A percentile compares a stretch with the other conserved stretches of the same genome.
Evolutionary conservation across 2,113 vertebrate species (phyloP).

Genomic region (Labeo catla): DNA sequence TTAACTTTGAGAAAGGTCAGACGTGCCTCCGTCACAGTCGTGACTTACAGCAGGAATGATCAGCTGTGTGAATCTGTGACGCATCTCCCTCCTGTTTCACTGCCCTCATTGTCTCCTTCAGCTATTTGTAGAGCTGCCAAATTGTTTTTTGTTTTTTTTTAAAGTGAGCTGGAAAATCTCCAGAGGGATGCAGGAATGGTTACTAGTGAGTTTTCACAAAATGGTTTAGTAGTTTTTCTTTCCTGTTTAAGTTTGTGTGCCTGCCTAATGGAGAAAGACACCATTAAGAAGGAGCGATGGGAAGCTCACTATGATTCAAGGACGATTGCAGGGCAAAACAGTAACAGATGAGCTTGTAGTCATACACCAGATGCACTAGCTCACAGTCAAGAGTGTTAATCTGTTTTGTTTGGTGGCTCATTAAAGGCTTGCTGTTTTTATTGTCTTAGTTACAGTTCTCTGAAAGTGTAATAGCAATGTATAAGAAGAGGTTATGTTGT

Average conservation of each 20-base stretch:
- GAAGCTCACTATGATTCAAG: not conserved
- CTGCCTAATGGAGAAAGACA: not conserved
- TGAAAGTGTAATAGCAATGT: not conserved
- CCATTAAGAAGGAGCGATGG: not conserved
- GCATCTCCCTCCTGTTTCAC: constrained; percentile 14
- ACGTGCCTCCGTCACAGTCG: not conserved
- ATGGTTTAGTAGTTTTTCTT: not conserved
- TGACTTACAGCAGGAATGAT: not conserved
- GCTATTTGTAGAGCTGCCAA: constrained; percentile 10
- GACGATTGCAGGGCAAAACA: not conserved
- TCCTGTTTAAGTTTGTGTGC: not conserved
- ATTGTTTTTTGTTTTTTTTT: not conserved
- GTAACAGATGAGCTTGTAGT: constrained; percentile 10
- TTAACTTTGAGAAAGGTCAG: not conserved
- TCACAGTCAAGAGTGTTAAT: not conserved
- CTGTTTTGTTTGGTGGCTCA: not conserved
- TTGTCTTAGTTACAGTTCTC: not conserved
- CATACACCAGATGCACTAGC: not conserved
- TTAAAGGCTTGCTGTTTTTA: not conserved
- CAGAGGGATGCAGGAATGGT: not conserved
- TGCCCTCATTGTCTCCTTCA: constrained; percentile 20
- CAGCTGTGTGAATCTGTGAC: constrained; percentile 23
- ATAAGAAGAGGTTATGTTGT: not conserved
- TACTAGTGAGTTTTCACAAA: constrained; percentile 5
- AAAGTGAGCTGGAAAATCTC: constrained; percentile 7